Evolutionary conservation across 2,888 invertebrate species (phyloP).

Genomic region (Hirtodrosophila alboralis): DNA sequence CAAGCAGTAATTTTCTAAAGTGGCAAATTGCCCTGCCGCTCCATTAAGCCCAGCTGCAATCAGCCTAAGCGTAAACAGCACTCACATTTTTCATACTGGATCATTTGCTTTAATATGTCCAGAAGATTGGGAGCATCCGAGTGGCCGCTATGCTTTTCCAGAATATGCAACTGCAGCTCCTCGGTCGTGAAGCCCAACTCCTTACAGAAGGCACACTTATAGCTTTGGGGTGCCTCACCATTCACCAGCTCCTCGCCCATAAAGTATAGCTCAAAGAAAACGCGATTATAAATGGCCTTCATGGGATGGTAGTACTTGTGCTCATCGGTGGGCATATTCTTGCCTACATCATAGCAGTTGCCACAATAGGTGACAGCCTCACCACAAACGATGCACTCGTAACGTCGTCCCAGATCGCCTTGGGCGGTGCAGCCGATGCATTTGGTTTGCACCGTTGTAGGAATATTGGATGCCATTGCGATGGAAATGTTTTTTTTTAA

Average conservation of each 20-base stretch:
- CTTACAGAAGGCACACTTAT: slow-evolving; percentile 50
- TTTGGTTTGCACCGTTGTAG: background rate
- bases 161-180: slow-evolving; percentile 42
- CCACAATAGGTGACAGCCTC: slow-evolving; percentile 47
- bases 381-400: slow-evolving; percentile 56
- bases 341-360: slow-evolving; percentile 36
- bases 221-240: slow-evolving; percentile 57
- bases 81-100: slow-evolving; percentile 40
- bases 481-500: background rate
- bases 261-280: slow-evolving; percentile 42
- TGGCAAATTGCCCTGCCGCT: slow-evolving; percentile 25
- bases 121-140: slow-evolving; percentile 36
- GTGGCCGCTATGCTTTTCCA: slow-evolving; percentile 38
- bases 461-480: slow-evolving; percentile 14
- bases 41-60: slow-evolving; percentile 24
- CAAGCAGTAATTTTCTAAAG: slow-evolving; percentile 66
- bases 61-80: slow-evolving; percentile 24
- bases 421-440: slow-evolving; percentile 34
- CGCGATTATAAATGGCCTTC: slow-evolving; percentile 48
- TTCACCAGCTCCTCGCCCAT: slow-evolving; percentile 46
- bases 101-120: slow-evolving; percentile 41
- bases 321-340: slow-evolving; percentile 10
- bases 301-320: slow-evolving; percentile 67
- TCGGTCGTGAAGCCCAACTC: slow-evolving; percentile 40
- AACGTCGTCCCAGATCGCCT: slow-evolving; percentile 37